Percentiles rank a stretch among this genome's conserved stretches.
These are phyloP conservation scores for Coenobita brevimanus DNA, from an alignment of 1,140 invertebrate species.

Conservation along the genomic window DNA sequence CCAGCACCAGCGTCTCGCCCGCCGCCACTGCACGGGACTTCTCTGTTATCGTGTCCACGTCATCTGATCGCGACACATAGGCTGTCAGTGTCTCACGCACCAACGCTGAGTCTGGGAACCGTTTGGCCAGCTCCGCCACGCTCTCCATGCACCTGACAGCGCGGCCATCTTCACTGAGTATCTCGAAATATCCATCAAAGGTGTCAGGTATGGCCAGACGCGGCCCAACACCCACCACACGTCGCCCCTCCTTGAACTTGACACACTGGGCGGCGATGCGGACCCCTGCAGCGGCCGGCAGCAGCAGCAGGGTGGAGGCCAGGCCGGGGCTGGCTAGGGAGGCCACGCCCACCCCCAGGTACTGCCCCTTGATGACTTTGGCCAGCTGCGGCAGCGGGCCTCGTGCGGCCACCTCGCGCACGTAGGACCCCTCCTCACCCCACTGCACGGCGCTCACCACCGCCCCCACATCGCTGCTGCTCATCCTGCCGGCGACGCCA, in stretches of 20 bases:
- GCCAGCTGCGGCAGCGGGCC: constrained; percentile 87
- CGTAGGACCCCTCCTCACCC: constrained; percentile 84
- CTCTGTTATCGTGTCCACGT: constrained; percentile 78
- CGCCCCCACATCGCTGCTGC: constrained; percentile 70
- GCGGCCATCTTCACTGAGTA: constrained; percentile 92
- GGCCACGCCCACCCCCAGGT: constrained; percentile 89
- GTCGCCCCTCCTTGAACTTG: constrained; percentile 88
- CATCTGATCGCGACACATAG: constrained; percentile 75
- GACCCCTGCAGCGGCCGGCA: constrained; percentile 86
- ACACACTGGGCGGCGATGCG: constrained; percentile 91
- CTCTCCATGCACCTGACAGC: constrained; percentile 91
- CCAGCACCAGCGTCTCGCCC: constrained; percentile 86
- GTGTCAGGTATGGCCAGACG: constrained; percentile 90
- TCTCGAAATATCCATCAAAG: constrained; percentile 94
- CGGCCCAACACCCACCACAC: constrained; percentile 85
- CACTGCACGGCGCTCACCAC: constrained; percentile 78
- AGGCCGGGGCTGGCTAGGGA: constrained; percentile 87
- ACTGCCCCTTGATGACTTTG: constrained; percentile 94
- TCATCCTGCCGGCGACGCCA: constrained; percentile 51
- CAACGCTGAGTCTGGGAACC: constrained; percentile 85
- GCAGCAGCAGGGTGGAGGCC: constrained; percentile 87
- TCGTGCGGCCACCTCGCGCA: constrained; percentile 87
- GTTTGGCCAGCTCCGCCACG: constrained; percentile 85
- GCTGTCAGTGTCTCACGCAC: constrained; percentile 91
- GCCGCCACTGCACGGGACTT: constrained; percentile 82